phyloP scores from a whole-genome alignment of 2,113 vertebrate genomes.

The Centrocercus urophasianus region DNA sequence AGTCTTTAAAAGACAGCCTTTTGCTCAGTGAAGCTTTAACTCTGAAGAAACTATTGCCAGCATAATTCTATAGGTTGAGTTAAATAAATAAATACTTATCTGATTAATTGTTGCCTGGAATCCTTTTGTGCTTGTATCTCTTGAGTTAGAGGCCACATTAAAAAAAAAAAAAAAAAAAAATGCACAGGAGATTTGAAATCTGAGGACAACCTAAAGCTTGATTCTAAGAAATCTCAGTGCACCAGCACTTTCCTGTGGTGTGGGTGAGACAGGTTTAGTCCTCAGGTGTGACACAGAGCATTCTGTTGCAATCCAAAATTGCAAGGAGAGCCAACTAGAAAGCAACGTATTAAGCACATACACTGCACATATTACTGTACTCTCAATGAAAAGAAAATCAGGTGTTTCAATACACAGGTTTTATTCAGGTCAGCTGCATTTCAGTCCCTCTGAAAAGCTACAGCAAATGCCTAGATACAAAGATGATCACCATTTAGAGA shows the following conservation, averaged over 20 bases:
- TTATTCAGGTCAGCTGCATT: constrained; percentile 47
- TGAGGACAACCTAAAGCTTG: constrained; percentile 69
- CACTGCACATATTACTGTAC: constrained; percentile 35
- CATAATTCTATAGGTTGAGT: constrained; percentile 65
- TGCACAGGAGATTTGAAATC: constrained; percentile 64
- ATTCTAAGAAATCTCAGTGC: constrained; percentile 55
- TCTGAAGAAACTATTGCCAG: constrained; percentile 43
- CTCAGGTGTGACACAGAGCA: constrained; percentile 57
- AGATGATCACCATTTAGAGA: not conserved
- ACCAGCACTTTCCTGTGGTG: constrained; percentile 42
- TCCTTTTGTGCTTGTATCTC: constrained; percentile 75
- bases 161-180: constrained; percentile 11
- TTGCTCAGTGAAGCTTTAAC: constrained; percentile 16
- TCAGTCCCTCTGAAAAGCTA: constrained; percentile 39
- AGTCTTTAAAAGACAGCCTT: constrained; percentile 48
- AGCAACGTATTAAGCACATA: constrained; percentile 54
- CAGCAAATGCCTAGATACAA: constrained; percentile 14
- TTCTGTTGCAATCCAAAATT: constrained; percentile 50
- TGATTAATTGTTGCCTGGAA: constrained; percentile 72
- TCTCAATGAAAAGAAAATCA: constrained; percentile 43
- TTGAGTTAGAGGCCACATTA: constrained; percentile 70
- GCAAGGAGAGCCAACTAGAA: constrained; percentile 44
- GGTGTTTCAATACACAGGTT: constrained; percentile 4
- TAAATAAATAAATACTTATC: constrained; percentile 79
- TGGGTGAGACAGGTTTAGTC: constrained; percentile 57